Evolutionary conservation across 2,888 invertebrate species (phyloP).

Genomic region (Leptinotarsa juncta): DNA sequence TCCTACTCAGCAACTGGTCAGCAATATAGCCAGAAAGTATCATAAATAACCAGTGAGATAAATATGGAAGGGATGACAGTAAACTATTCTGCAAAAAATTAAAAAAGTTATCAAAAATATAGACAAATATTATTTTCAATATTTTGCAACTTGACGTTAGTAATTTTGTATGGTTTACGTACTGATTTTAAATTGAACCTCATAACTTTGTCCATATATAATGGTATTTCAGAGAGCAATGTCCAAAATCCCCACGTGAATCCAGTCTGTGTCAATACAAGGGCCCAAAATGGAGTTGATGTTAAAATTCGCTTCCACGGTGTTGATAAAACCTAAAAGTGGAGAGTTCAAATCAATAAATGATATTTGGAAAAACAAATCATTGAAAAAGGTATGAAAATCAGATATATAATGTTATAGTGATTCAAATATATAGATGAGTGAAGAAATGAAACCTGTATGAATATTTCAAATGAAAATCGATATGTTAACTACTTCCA

Average conservation of each 20-base stretch:
- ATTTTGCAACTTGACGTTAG: too few relatives aligned
- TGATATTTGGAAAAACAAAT: neutral
- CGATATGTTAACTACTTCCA: too few relatives aligned
- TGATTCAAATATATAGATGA: too few relatives aligned
- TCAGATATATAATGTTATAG: too few relatives aligned
- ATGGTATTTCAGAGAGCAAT: slow-evolving; percentile 83
- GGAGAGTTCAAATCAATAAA: neutral
- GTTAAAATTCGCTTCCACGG: slow-evolving; percentile 82
- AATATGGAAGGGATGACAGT: slow-evolving; percentile 78
- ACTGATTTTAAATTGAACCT: slow-evolving; percentile 78
- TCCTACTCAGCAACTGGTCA: slow-evolving; percentile 70
- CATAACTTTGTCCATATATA: slow-evolving; percentile 80
- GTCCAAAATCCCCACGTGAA: slow-evolving; percentile 89
- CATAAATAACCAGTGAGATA: slow-evolving; percentile 79
- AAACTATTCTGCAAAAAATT: slow-evolving; percentile 71
- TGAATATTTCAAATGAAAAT: too few relatives aligned
- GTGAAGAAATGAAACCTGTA: too few relatives aligned
- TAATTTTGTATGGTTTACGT: slow-evolving; percentile 32
- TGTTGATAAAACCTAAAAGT: slow-evolving; percentile 62
- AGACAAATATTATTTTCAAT: neutral
- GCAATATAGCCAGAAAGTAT: slow-evolving; percentile 77
- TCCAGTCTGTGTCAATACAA: slow-evolving; percentile 78
- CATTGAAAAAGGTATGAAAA: neutral
- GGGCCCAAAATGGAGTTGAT: slow-evolving; percentile 80
- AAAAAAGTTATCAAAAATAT: neutral